Evolutionary conservation across 2,113 vertebrate genomes (phyloP), one percentile per base, ranked within the genome.

Genomic region (Gallinago jamesoni): DNA sequence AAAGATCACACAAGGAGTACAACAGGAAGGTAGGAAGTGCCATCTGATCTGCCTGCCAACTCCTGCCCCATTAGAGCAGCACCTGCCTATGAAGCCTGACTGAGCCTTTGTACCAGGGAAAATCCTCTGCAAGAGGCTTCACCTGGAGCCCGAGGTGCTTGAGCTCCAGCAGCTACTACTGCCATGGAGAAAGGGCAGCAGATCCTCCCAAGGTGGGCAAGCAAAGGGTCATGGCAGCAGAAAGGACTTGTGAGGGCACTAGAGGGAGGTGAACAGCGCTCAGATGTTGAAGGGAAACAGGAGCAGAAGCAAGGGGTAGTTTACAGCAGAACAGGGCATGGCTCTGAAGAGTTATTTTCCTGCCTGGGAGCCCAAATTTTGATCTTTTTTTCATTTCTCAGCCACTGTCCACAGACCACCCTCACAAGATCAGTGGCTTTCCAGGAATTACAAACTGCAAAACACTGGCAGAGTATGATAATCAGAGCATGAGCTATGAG

Each of bases 31-130:
- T 27, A 41, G 19, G 19, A 74, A 27, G 17, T 14, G 14, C 21
- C 1, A 2, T 21, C 19, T 0, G 0, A 48, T 33, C 31, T 7
- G 1, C 28, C 57, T 80, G 55, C 10, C 3, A 6, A 14, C 17
- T 41, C 31, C 72, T 45, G 21, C 27, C 39, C 11, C 18, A 3
- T 33, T 59, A 57, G 7, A 57, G 31, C 33, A 57, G 60, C 7
- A 1, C 25, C 50, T 50, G 41, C 0, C 0, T 30, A 52, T 0
- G 1, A 78, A 78, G 55, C 56, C 5, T 5, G 35, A 19, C 45
- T 66, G 25, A 77, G 48, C 0, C 0, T 64, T 80, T 25, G 10
- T 52, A 67, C 50, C n/a, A 72, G n/a, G 23, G 14, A 55, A 28
- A 18, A 24, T 39, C 37, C 41, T 63, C 75, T 67, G 18, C 21